Percentiles rank a stretch among this genome's conserved stretches.
phyloP scores from a whole-genome alignment of 2,888 invertebrate genomes.

The Achlya flavicornis region DNA sequence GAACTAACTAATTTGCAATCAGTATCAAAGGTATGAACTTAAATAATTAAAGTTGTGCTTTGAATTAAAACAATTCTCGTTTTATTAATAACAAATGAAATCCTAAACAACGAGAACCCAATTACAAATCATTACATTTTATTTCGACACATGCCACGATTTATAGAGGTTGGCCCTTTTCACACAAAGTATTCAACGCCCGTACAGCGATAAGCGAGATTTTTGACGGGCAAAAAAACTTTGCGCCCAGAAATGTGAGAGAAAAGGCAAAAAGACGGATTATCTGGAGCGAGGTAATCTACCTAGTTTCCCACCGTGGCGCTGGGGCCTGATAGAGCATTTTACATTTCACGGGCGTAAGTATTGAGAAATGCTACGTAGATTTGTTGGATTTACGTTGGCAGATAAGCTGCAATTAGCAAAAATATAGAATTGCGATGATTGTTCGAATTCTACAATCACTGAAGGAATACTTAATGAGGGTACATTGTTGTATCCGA shows the following conservation, averaged over 20 bases:
- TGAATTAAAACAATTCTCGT: too few relatives aligned
- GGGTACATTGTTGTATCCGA: too few relatives aligned
- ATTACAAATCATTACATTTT: not conserved
- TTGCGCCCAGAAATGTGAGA: conserved; percentile 5
- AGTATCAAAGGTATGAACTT: not conserved
- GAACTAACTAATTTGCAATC: not conserved
- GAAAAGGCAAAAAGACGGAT: conserved; percentile 39
- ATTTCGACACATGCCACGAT: not conserved
- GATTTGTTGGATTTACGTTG: not conserved
- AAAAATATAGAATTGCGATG: too few relatives aligned
- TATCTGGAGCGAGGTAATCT: conserved; percentile 45
- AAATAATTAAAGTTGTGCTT: not conserved
- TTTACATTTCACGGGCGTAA: conserved; percentile 31
- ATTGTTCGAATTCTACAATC: too few relatives aligned
- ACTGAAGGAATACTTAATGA: too few relatives aligned
- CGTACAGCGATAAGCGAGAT: conserved; percentile 6
- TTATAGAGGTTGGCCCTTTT: not conserved
- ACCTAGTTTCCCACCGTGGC: conserved; percentile 31
- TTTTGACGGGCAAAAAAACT: conserved; percentile 6
- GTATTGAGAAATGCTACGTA: conserved; percentile 14
- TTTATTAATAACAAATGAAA: not conserved
- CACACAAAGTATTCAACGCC: conserved; percentile 1
- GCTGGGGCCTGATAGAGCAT: conserved; percentile 32
- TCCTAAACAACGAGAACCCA: not conserved
- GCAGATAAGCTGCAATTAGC: not conserved